Base-by-base conservation (phyloP, 1,140 invertebrate species). In the Lepidurus packardi region DNA sequence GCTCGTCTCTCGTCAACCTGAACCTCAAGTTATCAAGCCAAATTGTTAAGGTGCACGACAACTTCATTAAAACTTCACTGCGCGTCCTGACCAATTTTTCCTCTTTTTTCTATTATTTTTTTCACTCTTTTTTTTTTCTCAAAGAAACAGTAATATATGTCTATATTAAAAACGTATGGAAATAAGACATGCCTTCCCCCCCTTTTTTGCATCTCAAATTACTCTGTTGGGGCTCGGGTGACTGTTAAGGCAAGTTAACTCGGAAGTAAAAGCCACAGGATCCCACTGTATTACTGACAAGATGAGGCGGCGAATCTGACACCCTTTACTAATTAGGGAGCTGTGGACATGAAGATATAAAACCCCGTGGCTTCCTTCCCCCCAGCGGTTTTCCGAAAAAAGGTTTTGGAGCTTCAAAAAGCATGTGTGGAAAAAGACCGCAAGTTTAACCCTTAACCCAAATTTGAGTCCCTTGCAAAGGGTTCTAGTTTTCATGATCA, bases 291-390 rank as follows among this genome's bases (percentile, higher is more conserved):
- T 21, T 65, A 65, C 53, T 21, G 53, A 65, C 53, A 65, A 65
- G 53, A 65, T 65, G 53, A 65, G 53, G 53, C 53, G 53, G 53
- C 21, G 53, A 65, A 65, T 65, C 53, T 65, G 53, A 65, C 53
- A 65, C 53, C 53, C 53, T 65, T 65, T n/a, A 65, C 53, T 65
- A 65, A 65, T 65, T 65, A 65, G 53, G 21, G 53, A 65, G 53
- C 53, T 16, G 53, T n/a, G 53, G 53, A 65, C 53, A 65, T 65
- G 53, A 13, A 65, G 53, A 65, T 65, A 65, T 65, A 65, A 65
- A 65, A 65, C 53, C 7, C 21, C 21, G 53, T 16, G 13, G 53
- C 53, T 65, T 65, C 53, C 53, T 21, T n/a, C 47, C 53, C 34
- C 34, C 34, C 34, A 34, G 34, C 34, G 34, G 34, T 34, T 65